phyloP scores from a whole-genome alignment of 2,113 vertebrate species.

The Lycaon pictus region DNA sequence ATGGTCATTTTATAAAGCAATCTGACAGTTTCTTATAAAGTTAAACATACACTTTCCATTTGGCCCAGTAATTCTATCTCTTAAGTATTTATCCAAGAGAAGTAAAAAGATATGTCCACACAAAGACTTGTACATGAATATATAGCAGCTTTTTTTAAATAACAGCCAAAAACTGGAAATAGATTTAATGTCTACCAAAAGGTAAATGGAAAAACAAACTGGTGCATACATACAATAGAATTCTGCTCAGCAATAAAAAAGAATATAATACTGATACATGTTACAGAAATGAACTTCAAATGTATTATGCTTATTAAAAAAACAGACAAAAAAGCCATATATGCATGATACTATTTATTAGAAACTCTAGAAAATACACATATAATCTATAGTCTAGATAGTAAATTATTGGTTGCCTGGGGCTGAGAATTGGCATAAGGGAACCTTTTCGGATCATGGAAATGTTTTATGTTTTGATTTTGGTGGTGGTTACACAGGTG shows the following conservation, averaged over 20 bases:
- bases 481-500: background rate
- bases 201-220: background rate
- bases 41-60: background rate
- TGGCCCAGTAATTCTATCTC: background rate
- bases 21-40: background rate
- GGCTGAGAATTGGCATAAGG: background rate
- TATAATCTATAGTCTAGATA: background rate
- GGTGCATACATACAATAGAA: background rate
- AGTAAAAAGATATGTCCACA: background rate
- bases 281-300: background rate
- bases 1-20: background rate
- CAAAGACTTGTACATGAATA: background rate
- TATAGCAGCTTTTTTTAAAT: background rate
- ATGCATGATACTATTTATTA: background rate
- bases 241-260: background rate
- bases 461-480: background rate
- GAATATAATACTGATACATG: background rate
- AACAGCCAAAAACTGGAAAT: background rate
- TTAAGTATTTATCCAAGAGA: background rate
- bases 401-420: background rate
- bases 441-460: background rate
- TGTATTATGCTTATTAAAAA: background rate
- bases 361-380: background rate
- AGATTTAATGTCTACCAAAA: background rate
- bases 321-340: background rate